Conservation (phyloP, 2,113 vertebrate genomes). For the Mungos mungo region DNA sequence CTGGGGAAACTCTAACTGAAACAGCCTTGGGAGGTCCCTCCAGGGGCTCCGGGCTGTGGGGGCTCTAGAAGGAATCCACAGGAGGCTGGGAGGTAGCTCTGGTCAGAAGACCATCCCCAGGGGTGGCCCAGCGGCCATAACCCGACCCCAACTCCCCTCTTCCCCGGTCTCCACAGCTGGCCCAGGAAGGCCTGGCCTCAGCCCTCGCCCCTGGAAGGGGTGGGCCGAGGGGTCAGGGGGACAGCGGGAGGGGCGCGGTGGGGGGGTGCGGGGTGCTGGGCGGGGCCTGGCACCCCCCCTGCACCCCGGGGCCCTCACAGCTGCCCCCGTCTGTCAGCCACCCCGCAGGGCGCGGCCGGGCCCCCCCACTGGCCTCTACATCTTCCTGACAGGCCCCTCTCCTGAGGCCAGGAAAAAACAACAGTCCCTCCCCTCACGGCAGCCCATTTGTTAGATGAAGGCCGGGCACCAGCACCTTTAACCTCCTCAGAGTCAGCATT, state of each 20-base stretch:
- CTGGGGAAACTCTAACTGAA: not conserved
- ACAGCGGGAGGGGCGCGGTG: not conserved
- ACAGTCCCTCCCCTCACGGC: slow-evolving; percentile 1
- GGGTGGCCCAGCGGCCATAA: slow-evolving; percentile 28
- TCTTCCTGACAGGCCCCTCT: slow-evolving; percentile 88
- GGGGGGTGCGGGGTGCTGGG: not conserved
- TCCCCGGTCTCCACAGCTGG: slow-evolving; percentile 49
- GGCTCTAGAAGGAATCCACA: not conserved
- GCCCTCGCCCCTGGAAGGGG: slow-evolving; percentile 69
- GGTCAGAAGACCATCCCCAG: not conserved
- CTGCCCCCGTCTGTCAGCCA: slow-evolving; percentile 89
- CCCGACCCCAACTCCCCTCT: not conserved
- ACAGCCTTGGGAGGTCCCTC: not conserved
- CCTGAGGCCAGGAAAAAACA: slow-evolving; percentile 78
- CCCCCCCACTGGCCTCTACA: slow-evolving; percentile 83
- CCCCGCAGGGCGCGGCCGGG: slow-evolving; percentile 70
- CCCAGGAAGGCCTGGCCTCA: not conserved
- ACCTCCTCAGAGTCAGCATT: slow-evolving; percentile 78
- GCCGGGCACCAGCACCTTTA: slow-evolving; percentile 79
- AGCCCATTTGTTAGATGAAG: slow-evolving; percentile 82
- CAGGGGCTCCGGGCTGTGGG: not conserved
- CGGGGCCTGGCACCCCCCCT: not conserved
- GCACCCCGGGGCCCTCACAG: slow-evolving; percentile 73
- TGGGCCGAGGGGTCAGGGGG: slow-evolving; percentile 65
- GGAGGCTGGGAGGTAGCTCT: not conserved